Conservation (phyloP, 2,888 invertebrate genomes). For the Endomychus coccineus region DNA sequence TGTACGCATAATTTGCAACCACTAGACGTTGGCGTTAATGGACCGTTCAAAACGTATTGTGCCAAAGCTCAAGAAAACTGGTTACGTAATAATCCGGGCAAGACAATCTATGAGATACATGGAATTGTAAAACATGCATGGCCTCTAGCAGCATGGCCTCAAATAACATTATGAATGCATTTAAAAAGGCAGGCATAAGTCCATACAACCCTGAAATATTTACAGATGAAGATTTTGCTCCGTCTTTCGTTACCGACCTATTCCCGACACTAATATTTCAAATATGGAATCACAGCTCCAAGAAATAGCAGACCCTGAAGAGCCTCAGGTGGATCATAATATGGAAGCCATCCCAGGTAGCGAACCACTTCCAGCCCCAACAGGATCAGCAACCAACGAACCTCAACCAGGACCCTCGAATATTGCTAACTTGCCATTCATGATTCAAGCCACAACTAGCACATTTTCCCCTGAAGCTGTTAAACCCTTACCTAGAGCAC, state of each 20-base stretch:
- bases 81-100: conserved; percentile 13
- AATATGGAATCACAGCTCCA: too few species aligned
- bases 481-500: too few species aligned
- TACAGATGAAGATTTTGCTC: conserved; percentile 8
- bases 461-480: too few species aligned
- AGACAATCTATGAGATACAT: conserved; percentile 11
- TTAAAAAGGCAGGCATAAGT: conserved; percentile 5
- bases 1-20: conserved; percentile 25
- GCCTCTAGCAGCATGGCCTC: conserved; percentile 8
- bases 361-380: too few species aligned
- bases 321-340: too few species aligned
- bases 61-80: conserved; percentile 8
- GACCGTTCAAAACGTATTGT: conserved; percentile 21
- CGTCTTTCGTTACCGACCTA: conserved; percentile 10
- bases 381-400: too few species aligned
- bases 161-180: conserved; percentile 7
- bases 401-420: too few species aligned
- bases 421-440: too few species aligned
- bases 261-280: too few species aligned
- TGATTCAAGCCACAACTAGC: too few species aligned
- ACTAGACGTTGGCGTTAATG: conserved; percentile 22
- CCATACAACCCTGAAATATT: conserved; percentile 6
- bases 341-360: too few species aligned
- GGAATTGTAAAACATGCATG: conserved; percentile 7
- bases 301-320: too few species aligned